phyloP scores from a whole-genome alignment of 2,888 invertebrate genomes.

The Hymenopus coronatus region DNA sequence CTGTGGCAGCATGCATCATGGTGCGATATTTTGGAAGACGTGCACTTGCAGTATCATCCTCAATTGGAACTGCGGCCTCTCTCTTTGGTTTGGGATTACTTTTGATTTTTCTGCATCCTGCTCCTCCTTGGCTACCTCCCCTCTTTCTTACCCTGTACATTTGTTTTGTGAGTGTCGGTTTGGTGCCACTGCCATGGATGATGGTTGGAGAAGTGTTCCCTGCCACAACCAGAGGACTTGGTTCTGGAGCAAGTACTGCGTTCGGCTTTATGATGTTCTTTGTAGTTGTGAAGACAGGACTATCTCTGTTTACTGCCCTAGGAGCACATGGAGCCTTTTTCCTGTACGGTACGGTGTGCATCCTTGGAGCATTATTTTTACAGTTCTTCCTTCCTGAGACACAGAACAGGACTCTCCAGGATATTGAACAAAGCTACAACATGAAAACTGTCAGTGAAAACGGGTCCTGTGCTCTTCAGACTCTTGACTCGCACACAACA shows the following conservation, averaged over 20 bases:
- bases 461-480: neutral
- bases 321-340: constrained; percentile 63
- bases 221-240: constrained; percentile 59
- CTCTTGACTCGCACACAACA: neutral
- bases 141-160: constrained; percentile 57
- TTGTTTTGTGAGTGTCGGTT: constrained; percentile 58
- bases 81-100: constrained; percentile 55
- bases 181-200: constrained; percentile 69
- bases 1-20: constrained; percentile 60
- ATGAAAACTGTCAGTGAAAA: neutral
- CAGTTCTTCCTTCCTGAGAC: constrained; percentile 66
- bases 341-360: constrained; percentile 57
- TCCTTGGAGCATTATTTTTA: constrained; percentile 57
- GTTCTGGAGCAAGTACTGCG: constrained; percentile 65
- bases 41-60: constrained; percentile 62
- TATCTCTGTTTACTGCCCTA: constrained; percentile 56
- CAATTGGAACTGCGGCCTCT: constrained; percentile 58
- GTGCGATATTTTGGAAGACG: constrained; percentile 62
- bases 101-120: neutral
- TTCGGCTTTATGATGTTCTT: constrained; percentile 64
- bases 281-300: constrained; percentile 64
- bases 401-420: constrained; percentile 62
- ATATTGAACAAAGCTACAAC: constrained; percentile 56
- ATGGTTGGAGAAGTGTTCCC: constrained; percentile 70
- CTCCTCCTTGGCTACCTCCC: constrained; percentile 50